Percentiles rank a stretch among this genome's conserved stretches.
Evolutionary conservation across 2,113 vertebrate species (phyloP).

Genomic region (Synchiropus splendidus): DNA sequence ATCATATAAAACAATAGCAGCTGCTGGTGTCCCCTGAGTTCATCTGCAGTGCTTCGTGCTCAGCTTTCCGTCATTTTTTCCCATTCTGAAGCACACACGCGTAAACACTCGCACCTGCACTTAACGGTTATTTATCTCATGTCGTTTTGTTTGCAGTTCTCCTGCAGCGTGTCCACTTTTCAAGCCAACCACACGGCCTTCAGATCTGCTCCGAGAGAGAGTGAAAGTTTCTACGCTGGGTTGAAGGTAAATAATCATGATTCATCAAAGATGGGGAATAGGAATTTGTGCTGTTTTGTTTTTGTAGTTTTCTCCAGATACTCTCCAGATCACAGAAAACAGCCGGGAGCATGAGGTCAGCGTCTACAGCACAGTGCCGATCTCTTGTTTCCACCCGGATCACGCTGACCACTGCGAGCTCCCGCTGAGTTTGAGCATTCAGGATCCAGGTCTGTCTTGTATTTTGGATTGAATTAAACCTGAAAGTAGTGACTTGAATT

Average conservation of each 20-base stretch:
- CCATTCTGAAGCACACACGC: no score
- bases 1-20: no score
- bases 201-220: slow-evolving; percentile 64
- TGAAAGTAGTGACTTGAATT: no score
- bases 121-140: background rate
- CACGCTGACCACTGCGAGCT: slow-evolving; percentile 58
- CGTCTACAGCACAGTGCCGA: slow-evolving; percentile 69
- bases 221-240: slow-evolving; percentile 72
- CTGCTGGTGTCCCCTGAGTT: no score
- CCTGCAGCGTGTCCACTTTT: slow-evolving; percentile 68
- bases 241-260: slow-evolving; percentile 63
- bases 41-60: no score
- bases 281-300: background rate
- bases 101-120: no score
- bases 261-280: background rate
- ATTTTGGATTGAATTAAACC: background rate
- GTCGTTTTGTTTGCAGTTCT: slow-evolving; percentile 56
- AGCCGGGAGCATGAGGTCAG: slow-evolving; percentile 64
- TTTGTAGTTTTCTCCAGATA: slow-evolving; percentile 68
- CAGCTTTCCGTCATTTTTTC: no score
- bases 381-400: slow-evolving; percentile 44
- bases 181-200: slow-evolving; percentile 48
- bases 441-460: slow-evolving; percentile 66
- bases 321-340: slow-evolving; percentile 69
- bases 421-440: slow-evolving; percentile 59